phyloP scores from a whole-genome alignment of 2,113 vertebrate genomes.

The Caracal caracal region DNA sequence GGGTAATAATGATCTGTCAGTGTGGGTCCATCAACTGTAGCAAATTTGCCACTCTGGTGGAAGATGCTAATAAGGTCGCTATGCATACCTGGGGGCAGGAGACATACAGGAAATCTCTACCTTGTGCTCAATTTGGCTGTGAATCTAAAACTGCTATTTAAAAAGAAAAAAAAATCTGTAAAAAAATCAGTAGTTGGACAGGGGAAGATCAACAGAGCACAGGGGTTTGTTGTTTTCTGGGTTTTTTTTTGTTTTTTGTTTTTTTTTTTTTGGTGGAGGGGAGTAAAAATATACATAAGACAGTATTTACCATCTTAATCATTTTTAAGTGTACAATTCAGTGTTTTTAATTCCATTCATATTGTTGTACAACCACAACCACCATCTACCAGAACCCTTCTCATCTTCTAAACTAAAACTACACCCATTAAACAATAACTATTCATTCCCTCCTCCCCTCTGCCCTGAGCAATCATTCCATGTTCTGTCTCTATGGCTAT shows the following conservation, averaged over 20 bases:
- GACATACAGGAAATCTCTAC: not conserved
- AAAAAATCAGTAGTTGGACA: not conserved
- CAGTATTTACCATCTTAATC: constrained; percentile 3
- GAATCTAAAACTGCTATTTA: not conserved
- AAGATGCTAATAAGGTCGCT: not conserved
- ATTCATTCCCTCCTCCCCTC: not conserved
- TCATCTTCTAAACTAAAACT: constrained; percentile 2
- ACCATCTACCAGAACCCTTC: constrained; percentile 1
- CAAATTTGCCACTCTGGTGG: not conserved
- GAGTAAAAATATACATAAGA: not conserved
- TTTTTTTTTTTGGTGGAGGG: not conserved
- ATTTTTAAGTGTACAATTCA: not conserved
- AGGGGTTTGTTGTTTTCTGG: too few species aligned
- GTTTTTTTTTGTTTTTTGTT: not conserved
- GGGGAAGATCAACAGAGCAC: not conserved
- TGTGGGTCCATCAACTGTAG: not conserved
- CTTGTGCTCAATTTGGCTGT: not conserved
- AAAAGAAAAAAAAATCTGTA: not conserved
- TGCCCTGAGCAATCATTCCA: not conserved
- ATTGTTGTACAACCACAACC: not conserved
- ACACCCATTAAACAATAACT: not conserved
- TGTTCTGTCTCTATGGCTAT: constrained; percentile 9
- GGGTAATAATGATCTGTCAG: not conserved
- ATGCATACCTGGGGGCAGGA: not conserved
- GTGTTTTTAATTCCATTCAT: not conserved